These are phyloP conservation scores for Tenualosa thibaudeaui DNA, from an alignment of 2,797 vertebrate species.

Conservation along the genomic window DNA sequence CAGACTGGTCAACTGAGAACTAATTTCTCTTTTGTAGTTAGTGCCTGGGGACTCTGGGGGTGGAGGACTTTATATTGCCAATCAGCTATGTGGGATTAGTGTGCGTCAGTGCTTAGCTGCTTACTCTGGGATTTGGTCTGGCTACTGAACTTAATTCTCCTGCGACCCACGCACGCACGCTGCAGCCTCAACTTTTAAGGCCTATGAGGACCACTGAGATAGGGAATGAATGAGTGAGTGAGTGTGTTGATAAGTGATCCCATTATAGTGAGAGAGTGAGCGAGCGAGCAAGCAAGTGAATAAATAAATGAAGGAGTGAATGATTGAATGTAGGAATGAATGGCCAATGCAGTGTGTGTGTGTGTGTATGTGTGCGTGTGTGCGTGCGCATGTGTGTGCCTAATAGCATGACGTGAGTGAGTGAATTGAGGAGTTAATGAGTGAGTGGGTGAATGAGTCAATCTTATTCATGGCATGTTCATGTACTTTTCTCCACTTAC, in stretches of 20 bases:
- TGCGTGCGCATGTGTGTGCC: too few relatives aligned
- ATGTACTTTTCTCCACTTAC: neutral
- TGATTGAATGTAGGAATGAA: too few relatives aligned
- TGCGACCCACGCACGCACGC: neutral
- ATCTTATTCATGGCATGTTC: neutral
- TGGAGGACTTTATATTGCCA: constrained; percentile 71
- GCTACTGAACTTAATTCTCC: constrained; percentile 50
- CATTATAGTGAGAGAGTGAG: neutral
- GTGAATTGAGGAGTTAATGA: neutral
- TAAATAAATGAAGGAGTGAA: neutral
- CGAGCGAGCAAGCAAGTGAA: neutral
- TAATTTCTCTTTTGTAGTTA: constrained; percentile 74
- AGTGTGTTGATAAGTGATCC: neutral
- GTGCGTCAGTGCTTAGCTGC: constrained; percentile 64
- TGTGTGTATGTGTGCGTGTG: too few relatives aligned
- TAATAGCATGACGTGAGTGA: neutral
- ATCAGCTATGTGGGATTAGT: constrained; percentile 62
- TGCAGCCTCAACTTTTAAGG: neutral
- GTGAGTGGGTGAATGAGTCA: neutral
- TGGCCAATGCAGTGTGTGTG: too few relatives aligned
- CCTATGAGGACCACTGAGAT: neutral
- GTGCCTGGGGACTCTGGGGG: constrained; percentile 66
- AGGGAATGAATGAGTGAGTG: neutral
- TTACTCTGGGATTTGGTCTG: constrained; percentile 61
- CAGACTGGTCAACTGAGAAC: constrained; percentile 74